Percentiles rank a stretch among this genome's conserved stretches.
Evolutionary conservation across 2,888 invertebrate genomes (phyloP).

Genomic region (Ischnus inquisitorius): DNA sequence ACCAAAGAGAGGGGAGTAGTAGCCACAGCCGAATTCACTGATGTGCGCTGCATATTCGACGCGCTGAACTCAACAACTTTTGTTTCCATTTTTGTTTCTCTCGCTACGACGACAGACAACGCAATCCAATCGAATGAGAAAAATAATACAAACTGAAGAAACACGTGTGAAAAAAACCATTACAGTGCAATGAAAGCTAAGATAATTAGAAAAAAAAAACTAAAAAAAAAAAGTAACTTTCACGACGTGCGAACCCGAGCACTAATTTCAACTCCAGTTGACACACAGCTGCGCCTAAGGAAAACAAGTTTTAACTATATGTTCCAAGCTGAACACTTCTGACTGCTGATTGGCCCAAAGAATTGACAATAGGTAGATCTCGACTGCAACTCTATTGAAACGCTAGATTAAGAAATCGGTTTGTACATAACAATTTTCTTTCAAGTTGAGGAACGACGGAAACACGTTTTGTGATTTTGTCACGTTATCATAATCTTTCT

Average conservation of each 20-base stretch:
- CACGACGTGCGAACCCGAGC: conserved; percentile 77
- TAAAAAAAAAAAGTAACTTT: conserved; percentile 41
- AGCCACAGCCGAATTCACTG: conserved; percentile 19
- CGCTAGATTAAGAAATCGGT: conserved; percentile 50
- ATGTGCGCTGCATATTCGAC: conserved; percentile 33
- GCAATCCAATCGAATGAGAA: conserved; percentile 8
- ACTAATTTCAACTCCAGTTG: conserved; percentile 83
- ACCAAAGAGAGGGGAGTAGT: conserved; percentile 55
- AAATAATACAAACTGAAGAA: conserved; percentile 20
- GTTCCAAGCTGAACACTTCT: conserved; percentile 80
- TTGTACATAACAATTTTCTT: conserved; percentile 43
- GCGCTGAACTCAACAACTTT: conserved; percentile 30
- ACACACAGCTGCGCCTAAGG: conserved; percentile 84
- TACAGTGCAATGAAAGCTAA: conserved; percentile 75
- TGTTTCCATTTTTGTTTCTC: not conserved
- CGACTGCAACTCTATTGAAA: conserved; percentile 80
- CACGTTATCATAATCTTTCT: conserved; percentile 6
- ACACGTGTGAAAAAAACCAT: conserved; percentile 61
- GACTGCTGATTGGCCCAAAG: conserved; percentile 83
- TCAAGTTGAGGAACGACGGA: conserved; percentile 24
- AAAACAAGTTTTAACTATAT: conserved; percentile 78
- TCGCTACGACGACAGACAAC: conserved; percentile 29
- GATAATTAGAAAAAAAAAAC: conserved; percentile 65
- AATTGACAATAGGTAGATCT: conserved; percentile 81
- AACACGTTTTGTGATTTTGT: conserved; percentile 7